These are phyloP conservation scores for Zoanthus sansibaricus DNA, from an alignment of 92 coral and sea anemone genomes.

Conservation along the genomic window DNA sequence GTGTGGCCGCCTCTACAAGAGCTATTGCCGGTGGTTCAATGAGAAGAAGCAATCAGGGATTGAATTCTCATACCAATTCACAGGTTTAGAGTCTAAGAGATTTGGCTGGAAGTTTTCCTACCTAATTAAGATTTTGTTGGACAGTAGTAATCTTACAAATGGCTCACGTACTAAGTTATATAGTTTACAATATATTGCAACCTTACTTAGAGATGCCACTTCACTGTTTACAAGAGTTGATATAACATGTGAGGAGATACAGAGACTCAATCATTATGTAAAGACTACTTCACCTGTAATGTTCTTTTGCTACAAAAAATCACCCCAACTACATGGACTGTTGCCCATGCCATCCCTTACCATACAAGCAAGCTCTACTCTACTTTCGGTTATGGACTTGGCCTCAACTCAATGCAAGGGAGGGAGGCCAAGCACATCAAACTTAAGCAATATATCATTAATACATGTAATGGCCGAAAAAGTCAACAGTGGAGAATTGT, in stretches of 20 bases:
- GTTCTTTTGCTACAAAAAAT: conserved; percentile 52
- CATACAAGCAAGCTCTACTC: conserved; percentile 41
- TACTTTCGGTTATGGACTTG: conserved; percentile 59
- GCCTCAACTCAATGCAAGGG: conserved; percentile 22
- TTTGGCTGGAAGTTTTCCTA: conserved; percentile 47
- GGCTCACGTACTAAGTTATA: background rate
- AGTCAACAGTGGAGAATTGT: conserved; percentile 68
- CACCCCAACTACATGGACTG: conserved; percentile 68
- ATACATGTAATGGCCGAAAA: conserved; percentile 55
- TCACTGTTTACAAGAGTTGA: conserved; percentile 49
- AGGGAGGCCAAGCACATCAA: conserved; percentile 66
- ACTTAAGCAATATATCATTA: conserved; percentile 44
- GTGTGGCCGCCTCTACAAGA: conserved; percentile 50
- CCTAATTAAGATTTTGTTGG: conserved; percentile 45
- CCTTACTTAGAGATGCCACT: conserved; percentile 53
- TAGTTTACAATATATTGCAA: no score
- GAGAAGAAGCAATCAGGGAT: no score
- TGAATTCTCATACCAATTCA: conserved; percentile 21
- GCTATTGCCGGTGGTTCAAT: conserved; percentile 20
- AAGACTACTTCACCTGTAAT: no score
- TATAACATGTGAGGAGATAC: background rate
- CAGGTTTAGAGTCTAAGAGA: conserved; percentile 51
- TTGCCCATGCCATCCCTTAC: conserved; percentile 63
- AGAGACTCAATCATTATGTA: background rate
- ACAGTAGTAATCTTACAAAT: conserved; percentile 34